These are phyloP conservation scores for Rhinogobio ventralis DNA, from an alignment of 2,797 vertebrate genomes.

Conservation along the genomic window DNA sequence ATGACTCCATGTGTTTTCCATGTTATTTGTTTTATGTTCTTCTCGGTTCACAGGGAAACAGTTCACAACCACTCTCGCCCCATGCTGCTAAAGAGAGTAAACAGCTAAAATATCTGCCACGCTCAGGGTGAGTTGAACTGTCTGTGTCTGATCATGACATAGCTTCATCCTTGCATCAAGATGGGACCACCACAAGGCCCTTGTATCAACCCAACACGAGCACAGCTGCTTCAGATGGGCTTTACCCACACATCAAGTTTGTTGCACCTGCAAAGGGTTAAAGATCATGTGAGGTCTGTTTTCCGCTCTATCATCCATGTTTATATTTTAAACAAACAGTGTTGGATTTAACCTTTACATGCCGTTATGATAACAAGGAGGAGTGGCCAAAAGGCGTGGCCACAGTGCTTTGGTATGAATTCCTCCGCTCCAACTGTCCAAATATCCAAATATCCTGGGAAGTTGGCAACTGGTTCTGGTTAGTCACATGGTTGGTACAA, in stretches of 20 bases:
- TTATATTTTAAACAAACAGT: constrained; percentile 77
- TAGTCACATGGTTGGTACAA: constrained; percentile 46
- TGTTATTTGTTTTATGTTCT: constrained; percentile 30
- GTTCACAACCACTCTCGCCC: not conserved
- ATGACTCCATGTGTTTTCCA: constrained; percentile 22
- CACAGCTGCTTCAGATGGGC: constrained; percentile 50
- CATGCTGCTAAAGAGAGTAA: constrained; percentile 1
- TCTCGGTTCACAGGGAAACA: not conserved
- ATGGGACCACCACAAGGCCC: constrained; percentile 1
- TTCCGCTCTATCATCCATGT: constrained; percentile 67
- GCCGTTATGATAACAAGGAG: constrained; percentile 76
- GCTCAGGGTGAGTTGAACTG: not conserved
- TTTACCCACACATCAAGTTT: constrained; percentile 45
- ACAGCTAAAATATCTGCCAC: constrained; percentile 21
- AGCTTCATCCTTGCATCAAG: not conserved
- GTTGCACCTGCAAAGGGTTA: constrained; percentile 68
- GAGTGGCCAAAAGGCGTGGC: constrained; percentile 29
- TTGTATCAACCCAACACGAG: constrained; percentile 45
- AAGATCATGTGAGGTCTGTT: constrained; percentile 67
- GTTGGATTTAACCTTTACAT: constrained; percentile 73
- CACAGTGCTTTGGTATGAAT: constrained; percentile 67
- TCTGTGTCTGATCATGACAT: not conserved
- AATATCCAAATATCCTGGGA: constrained; percentile 75
- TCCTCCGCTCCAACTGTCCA: constrained; percentile 77
- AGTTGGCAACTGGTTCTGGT: not conserved